phyloP scores from a whole-genome alignment of 2,113 vertebrate species.

The Ellobius talpinus region DNA sequence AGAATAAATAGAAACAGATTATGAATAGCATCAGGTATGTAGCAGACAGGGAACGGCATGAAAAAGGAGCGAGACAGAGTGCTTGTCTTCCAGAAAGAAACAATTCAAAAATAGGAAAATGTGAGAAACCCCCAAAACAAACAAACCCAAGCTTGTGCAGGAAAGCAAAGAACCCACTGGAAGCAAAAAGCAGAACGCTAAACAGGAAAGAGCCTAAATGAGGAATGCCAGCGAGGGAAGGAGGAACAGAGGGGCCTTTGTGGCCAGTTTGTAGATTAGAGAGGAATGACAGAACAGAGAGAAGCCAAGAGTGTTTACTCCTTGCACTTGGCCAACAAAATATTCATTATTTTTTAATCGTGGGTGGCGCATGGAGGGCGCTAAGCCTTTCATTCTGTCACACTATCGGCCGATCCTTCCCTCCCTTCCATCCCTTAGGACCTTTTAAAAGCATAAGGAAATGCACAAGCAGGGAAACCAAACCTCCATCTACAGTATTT shows the following conservation, averaged over 20 bases:
- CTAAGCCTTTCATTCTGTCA: background rate
- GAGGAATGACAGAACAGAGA: slow-evolving; percentile 46
- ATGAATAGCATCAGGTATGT: slow-evolving; percentile 2
- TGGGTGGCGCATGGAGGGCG: slow-evolving; percentile 49
- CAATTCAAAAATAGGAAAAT: slow-evolving; percentile 62
- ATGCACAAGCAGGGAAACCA: slow-evolving; percentile 37
- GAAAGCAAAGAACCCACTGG: slow-evolving; percentile 69
- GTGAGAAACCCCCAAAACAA: slow-evolving; percentile 64
- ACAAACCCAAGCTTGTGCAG: slow-evolving; percentile 51
- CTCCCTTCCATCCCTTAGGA: slow-evolving; percentile 50
- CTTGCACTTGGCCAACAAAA: slow-evolving; percentile 73
- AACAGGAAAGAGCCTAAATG: slow-evolving; percentile 76
- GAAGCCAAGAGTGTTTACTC: slow-evolving; percentile 65
- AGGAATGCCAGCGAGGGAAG: slow-evolving; percentile 38
- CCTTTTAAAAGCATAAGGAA: slow-evolving; percentile 53
- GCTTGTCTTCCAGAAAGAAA: slow-evolving; percentile 41
- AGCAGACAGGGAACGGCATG: background rate
- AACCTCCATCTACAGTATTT: slow-evolving; percentile 52
- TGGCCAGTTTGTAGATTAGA: slow-evolving; percentile 66
- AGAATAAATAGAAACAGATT: slow-evolving; percentile 50
- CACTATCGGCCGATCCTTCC: background rate
- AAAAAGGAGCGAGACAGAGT: background rate
- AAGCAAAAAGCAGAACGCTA: slow-evolving; percentile 65
- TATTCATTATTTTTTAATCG: slow-evolving; percentile 76
- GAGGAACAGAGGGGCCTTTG: slow-evolving; percentile 70